These are phyloP conservation scores for Aleiodes sp. DNA, from an alignment of 1,140 invertebrate genomes.

Conservation along the genomic window DNA sequence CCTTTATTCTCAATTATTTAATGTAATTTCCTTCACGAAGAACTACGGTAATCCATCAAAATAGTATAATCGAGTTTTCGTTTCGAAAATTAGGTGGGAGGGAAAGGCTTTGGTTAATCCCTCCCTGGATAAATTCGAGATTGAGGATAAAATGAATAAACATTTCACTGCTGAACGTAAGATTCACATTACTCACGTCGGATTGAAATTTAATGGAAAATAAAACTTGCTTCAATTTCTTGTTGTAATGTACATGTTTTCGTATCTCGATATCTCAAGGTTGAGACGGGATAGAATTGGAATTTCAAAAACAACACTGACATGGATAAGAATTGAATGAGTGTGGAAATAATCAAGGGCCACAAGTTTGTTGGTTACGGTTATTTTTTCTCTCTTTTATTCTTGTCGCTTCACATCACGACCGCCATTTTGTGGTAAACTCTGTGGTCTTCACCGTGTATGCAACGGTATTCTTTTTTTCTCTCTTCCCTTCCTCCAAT, in stretches of 20 bases:
- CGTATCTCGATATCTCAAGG: constrained; percentile 1
- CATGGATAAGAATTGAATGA: neutral
- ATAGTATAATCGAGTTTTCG: no score
- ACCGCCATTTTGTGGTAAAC: constrained; percentile 25
- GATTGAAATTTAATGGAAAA: neutral
- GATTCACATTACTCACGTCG: neutral
- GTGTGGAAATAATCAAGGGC: neutral
- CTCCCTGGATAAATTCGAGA: no score
- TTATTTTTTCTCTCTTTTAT: neutral
- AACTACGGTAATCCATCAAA: no score
- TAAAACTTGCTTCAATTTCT: neutral
- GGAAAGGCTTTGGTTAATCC: no score
- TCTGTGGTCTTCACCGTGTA: constrained; percentile 4
- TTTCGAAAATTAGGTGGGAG: no score
- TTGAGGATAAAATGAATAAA: no score
- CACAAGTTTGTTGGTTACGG: neutral
- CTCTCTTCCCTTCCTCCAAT: constrained; percentile 9
- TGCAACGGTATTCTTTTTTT: no score
- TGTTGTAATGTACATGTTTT: neutral
- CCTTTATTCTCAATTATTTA: no score
- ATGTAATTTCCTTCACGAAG: no score
- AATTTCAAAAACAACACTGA: neutral
- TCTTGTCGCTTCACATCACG: constrained; percentile 28
- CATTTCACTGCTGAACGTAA: no score
- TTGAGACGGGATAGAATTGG: neutral